Conservation (phyloP, 2,797 vertebrate genomes). For the Coilia nasus region DNA sequence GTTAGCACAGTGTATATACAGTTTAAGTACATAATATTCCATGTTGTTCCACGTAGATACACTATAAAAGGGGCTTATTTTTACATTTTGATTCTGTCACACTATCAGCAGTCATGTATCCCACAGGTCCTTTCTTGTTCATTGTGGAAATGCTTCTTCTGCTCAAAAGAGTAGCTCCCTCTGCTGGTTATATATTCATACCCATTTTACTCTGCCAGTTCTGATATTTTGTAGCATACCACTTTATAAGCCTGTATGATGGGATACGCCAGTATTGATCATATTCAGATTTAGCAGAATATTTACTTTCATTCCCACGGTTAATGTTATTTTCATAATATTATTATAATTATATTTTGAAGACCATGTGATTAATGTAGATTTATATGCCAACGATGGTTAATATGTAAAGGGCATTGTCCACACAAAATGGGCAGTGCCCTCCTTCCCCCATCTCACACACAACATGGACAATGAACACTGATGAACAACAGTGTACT, state of each 20-base stretch:
- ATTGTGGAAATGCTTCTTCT: not conserved
- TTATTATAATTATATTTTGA: not conserved
- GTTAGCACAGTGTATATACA: too few species aligned
- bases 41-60: too few species aligned
- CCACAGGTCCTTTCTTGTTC: not conserved
- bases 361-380: too few species aligned
- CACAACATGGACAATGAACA: too few species aligned
- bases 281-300: not conserved
- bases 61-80: too few species aligned
- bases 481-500: too few species aligned
- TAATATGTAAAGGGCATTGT: too few species aligned
- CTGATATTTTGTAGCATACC: not conserved
- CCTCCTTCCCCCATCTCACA: too few species aligned
- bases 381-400: too few species aligned
- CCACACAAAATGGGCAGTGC: too few species aligned
- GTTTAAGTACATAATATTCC: too few species aligned
- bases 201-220: conserved; percentile 40
- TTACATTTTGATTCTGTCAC: not conserved
- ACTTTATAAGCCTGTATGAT: not conserved
- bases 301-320: not conserved
- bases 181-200: conserved; percentile 62
- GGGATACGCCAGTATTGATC: not conserved
- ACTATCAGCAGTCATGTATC: not conserved
- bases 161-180: conserved; percentile 62
- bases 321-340: not conserved